phyloP scores from a whole-genome alignment of 2,888 invertebrate species.

The Aricia artaxerxes region DNA sequence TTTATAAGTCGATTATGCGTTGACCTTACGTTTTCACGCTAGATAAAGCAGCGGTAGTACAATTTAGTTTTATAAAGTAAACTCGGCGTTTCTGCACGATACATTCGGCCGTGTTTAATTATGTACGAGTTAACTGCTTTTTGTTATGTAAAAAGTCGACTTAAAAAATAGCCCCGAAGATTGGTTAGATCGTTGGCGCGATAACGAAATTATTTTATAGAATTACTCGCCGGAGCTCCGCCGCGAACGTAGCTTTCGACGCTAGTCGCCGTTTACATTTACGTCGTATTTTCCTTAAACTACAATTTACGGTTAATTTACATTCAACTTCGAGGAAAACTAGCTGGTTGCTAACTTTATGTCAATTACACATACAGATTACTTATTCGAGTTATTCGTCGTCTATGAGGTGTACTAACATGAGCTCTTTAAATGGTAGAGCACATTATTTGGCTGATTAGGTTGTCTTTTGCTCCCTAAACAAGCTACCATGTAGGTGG shows the following conservation, averaged over 20 bases:
- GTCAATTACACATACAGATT: neutral
- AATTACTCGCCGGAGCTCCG: neutral
- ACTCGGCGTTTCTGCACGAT: conserved; percentile 25
- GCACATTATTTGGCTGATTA: too few relatives aligned
- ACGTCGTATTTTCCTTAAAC: neutral
- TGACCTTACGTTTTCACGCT: conserved; percentile 29
- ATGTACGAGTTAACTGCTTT: conserved; percentile 18
- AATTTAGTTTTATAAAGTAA: conserved; percentile 28
- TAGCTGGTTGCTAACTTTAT: neutral
- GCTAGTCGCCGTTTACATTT: neutral
- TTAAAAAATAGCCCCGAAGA: conserved; percentile 17
- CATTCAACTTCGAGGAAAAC: neutral
- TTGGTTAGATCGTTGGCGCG: conserved; percentile 1
- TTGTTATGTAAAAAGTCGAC: conserved; percentile 5
- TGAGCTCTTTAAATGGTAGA: neutral
- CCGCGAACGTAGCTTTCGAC: conserved; percentile 12
- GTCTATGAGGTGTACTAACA: neutral
- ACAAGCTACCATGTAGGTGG: too few relatives aligned
- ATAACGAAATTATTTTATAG: conserved; percentile 16
- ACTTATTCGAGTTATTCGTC: neutral
- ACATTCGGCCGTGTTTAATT: conserved; percentile 23
- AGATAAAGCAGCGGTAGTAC: conserved; percentile 25
- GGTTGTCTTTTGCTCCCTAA: too few relatives aligned
- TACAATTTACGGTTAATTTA: neutral
- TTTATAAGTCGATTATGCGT: conserved; percentile 30